Base-by-base conservation (phyloP, 2,113 vertebrate species). In the Coptodon rendalli region DNA sequence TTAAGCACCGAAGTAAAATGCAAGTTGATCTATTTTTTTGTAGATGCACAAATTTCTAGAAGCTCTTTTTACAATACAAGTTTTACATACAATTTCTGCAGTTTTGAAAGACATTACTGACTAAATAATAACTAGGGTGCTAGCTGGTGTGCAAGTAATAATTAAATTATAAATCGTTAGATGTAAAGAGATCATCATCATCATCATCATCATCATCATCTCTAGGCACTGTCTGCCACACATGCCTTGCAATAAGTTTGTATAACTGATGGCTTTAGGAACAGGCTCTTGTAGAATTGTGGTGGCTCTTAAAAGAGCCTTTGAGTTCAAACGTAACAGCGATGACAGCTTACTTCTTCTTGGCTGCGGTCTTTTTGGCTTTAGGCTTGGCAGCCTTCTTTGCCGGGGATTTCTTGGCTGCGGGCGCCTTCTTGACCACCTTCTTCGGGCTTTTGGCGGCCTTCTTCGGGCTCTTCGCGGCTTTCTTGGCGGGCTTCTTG, bases 311-410 rank as follows among this genome's bases (percentile, higher is more conserved):
- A 76, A 76, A 76, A 76, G 68, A 76, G 68, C 68, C 68, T 48
- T 76, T 76, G 68, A 48, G 40, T 3, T 10, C 5, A 12, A 10
- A 9, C 9, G n/a, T 17, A 24, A 27, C 1, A 27, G 19, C 14
- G 2, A 8, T 14, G 12, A 29, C 9, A 6, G 57, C 54, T 90
- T 43, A 92, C 86, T 92, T 92, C 83, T 92, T 89, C 80, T 89
- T 86, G 84, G 68, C 7, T 50, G 89, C 82, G 10, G 89, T 53
- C 86, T 87, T 87, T 82, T 87, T 89, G 2, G 13, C 59, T 68
- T 82, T 86, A 5, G 84, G 84, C 17, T 86, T 82, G 0, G 78
- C 73, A 2, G 6, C 36, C 40, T 86, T 89, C 8, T 73, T 73
- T 27, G 68, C 68, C 7, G 68, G 68, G 2, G 68, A 24, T 24